phyloP scores from a whole-genome alignment of 2,888 invertebrate genomes.

The Heliconius charithonia region DNA sequence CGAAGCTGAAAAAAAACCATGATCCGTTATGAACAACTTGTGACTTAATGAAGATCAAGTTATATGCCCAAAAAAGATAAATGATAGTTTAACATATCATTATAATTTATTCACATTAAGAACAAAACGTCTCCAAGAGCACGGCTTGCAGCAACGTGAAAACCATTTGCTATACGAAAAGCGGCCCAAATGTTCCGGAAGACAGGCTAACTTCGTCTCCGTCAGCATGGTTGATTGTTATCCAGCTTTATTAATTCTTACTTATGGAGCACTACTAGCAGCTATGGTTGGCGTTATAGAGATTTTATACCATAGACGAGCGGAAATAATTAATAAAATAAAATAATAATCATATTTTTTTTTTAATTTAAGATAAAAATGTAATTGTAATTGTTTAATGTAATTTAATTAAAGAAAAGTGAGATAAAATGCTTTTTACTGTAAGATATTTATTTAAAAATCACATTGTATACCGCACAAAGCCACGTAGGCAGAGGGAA shows the following conservation, averaged over 20 bases:
- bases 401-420: too few species aligned
- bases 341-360: not conserved
- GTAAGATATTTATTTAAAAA: too few species aligned
- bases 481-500: too few species aligned
- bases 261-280: conserved; percentile 66
- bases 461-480: too few species aligned
- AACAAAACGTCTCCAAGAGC: conserved; percentile 74
- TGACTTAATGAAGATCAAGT: too few species aligned
- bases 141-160: conserved; percentile 84
- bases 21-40: too few species aligned
- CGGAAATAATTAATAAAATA: conserved; percentile 46
- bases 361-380: not conserved
- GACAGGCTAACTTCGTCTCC: conserved; percentile 85
- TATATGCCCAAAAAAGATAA: too few species aligned
- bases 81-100: too few species aligned
- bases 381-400: too few species aligned
- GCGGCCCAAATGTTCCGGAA: conserved; percentile 85
- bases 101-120: conserved; percentile 54
- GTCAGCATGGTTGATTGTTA: conserved; percentile 86
- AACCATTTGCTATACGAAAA: conserved; percentile 85
- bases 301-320: conserved; percentile 55
- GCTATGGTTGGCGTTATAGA: conserved; percentile 60
- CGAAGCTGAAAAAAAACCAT: too few species aligned
- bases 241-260: conserved; percentile 70
- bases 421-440: not conserved